Conservation (phyloP, 2,888 invertebrate species). For the Escarpia spicata region DNA sequence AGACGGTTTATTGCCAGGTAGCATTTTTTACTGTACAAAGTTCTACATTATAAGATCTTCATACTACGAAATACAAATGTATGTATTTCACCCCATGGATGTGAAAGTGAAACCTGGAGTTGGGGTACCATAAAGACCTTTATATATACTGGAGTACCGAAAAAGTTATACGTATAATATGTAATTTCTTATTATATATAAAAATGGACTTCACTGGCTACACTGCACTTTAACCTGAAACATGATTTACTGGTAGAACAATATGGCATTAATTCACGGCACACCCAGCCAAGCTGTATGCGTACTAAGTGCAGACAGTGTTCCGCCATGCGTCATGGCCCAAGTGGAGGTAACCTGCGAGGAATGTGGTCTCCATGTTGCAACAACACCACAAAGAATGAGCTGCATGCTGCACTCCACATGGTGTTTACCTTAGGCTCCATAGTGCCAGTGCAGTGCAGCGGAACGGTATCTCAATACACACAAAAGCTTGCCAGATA, state of each 20-base stretch:
- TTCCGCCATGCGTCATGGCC: background rate
- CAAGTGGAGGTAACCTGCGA: background rate
- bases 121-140: too few species aligned
- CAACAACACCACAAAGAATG: background rate
- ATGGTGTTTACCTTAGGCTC: background rate
- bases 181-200: background rate
- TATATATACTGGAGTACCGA: too few species aligned
- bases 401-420: background rate
- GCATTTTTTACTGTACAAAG: too few species aligned
- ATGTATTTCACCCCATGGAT: too few species aligned
- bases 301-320: background rate
- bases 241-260: background rate
- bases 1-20: too few species aligned
- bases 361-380: background rate
- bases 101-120: too few species aligned
- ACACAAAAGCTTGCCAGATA: background rate
- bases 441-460: background rate
- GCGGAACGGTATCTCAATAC: background rate
- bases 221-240: too few species aligned
- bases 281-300: background rate
- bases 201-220: background rate
- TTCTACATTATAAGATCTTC: too few species aligned
- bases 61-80: too few species aligned
- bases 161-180: too few species aligned
- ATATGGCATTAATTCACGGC: background rate